Percentiles rank a stretch among this genome's conserved stretches.
phyloP scores from a whole-genome alignment of 2,888 invertebrate species.

The Pyrochroa serraticornis region DNA sequence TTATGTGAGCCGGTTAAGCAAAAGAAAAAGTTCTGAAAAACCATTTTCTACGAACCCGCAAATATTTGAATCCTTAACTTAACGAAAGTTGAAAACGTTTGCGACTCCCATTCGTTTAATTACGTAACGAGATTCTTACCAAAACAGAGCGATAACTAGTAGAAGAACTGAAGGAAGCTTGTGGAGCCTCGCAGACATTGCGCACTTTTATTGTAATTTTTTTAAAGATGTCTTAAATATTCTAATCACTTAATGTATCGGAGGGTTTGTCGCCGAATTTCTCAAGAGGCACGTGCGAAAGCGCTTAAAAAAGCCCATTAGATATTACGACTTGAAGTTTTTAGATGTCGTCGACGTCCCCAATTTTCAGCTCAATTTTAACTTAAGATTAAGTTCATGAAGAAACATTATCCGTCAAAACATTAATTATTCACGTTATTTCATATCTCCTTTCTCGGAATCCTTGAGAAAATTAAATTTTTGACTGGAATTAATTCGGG shows the following conservation, averaged over 20 bases:
- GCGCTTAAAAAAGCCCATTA: constrained; percentile 38
- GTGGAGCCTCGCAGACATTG: no score
- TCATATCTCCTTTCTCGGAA: constrained; percentile 31
- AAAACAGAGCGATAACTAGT: no score
- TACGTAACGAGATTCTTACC: no score
- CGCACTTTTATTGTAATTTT: no score
- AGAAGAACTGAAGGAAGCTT: no score
- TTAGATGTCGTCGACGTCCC: constrained; percentile 34
- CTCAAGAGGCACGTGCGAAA: constrained; percentile 37
- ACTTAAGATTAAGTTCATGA: constrained; percentile 33
- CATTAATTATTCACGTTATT: constrained; percentile 42
- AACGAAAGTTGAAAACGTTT: constrained; percentile 4
- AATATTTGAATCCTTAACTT: constrained; percentile 25
- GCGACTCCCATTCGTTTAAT: not conserved
- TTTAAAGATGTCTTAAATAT: no score
- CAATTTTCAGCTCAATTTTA: constrained; percentile 32
- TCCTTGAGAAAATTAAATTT: constrained; percentile 30
- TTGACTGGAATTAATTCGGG: constrained; percentile 31
- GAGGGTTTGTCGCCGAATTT: constrained; percentile 24
- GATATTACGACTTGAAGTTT: constrained; percentile 41
- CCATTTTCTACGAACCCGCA: constrained; percentile 1
- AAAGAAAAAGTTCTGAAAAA: constrained; percentile 1
- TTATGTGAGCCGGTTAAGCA: not conserved
- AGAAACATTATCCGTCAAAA: constrained; percentile 42
- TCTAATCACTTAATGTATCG: no score